Conservation (phyloP, 2,888 invertebrate genomes). For the Pharmacophagus antenor region DNA sequence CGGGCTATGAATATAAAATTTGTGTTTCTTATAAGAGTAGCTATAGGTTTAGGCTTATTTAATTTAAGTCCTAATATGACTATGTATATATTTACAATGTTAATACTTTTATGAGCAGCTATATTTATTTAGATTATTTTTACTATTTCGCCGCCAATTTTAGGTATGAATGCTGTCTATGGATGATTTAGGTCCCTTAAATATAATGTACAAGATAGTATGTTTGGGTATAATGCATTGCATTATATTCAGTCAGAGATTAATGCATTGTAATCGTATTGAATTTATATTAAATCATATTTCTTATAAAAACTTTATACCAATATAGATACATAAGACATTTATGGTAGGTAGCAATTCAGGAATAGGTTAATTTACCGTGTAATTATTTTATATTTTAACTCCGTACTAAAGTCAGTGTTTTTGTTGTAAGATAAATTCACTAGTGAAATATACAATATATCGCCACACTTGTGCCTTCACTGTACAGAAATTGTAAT, state of each 20-base stretch:
- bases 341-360: too few relatives aligned
- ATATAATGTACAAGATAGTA: too few relatives aligned
- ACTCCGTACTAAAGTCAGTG: conserved; percentile 6
- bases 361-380: too few relatives aligned
- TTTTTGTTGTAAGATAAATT: conserved; percentile 28
- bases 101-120: not conserved
- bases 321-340: too few relatives aligned
- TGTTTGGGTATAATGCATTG: too few relatives aligned
- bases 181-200: too few relatives aligned
- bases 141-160: conserved; percentile 16
- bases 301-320: too few relatives aligned
- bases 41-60: not conserved
- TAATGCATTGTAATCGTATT: not conserved
- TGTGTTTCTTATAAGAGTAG: not conserved
- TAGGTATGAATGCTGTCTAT: not conserved
- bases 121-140: not conserved
- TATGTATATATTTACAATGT: not conserved
- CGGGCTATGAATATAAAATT: not conserved
- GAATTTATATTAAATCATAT: not conserved
- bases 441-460: conserved; percentile 16
- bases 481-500: conserved; percentile 71
- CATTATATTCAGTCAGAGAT: not conserved
- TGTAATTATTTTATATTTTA: not conserved
- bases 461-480: conserved; percentile 74
- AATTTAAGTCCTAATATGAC: not conserved